A percentile compares a stretch with the other conserved stretches of the same genome.
These are phyloP conservation scores for Crocidura indochinensis DNA, from an alignment of 2,797 vertebrate species.

Conservation along the genomic window DNA sequence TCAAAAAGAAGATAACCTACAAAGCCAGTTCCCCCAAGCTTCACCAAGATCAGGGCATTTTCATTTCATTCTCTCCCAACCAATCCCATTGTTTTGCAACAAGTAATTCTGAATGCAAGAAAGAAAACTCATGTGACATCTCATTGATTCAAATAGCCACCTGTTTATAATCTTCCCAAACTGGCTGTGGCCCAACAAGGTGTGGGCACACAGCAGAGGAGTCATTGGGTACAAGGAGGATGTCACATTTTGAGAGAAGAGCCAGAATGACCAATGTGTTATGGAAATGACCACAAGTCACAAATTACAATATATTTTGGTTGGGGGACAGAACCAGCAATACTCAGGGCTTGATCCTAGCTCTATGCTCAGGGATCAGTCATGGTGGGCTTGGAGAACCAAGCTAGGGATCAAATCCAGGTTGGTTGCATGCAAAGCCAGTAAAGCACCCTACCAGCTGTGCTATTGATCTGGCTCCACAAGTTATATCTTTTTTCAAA, in stretches of 20 bases:
- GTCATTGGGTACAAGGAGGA: neutral
- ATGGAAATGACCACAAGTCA: slow-evolving; percentile 10
- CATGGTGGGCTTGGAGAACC: no score
- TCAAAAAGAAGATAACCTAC: no score
- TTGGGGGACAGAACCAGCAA: no score
- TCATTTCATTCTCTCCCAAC: slow-evolving; percentile 6
- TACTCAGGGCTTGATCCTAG: no score
- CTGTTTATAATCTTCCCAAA: neutral
- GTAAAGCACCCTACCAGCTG: no score
- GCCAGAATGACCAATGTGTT: slow-evolving; percentile 21
- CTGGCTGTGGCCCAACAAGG: neutral
- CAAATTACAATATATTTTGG: neutral
- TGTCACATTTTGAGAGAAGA: slow-evolving; percentile 40
- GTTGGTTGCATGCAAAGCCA: no score
- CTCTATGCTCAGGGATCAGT: no score
- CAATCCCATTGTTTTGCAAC: neutral
- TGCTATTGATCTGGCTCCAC: no score
- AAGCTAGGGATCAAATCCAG: no score
- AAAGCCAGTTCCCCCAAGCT: no score
- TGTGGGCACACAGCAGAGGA: neutral
- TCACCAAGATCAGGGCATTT: neutral
- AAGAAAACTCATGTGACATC: neutral
- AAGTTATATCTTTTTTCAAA: neutral
- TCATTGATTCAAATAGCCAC: slow-evolving; percentile 40
- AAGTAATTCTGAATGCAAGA: slow-evolving; percentile 47